Percentiles rank a stretch among this genome's conserved stretches.
These are phyloP conservation scores for Bembecia ichneumoniformis DNA, from an alignment of 2,888 invertebrate species.

Conservation along the genomic window DNA sequence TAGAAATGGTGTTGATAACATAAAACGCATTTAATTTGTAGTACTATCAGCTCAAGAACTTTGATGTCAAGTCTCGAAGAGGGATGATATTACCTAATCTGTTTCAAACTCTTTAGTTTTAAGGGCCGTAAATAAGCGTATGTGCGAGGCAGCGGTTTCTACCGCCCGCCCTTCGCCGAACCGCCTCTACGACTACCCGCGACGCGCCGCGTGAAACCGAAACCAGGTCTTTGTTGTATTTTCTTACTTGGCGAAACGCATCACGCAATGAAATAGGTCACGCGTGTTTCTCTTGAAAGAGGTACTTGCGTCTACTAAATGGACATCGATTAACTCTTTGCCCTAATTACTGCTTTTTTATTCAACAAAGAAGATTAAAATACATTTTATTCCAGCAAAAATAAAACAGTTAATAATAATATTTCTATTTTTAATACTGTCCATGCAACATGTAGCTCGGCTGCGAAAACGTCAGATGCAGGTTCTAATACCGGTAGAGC, in stretches of 20 bases:
- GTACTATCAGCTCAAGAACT: slow-evolving; percentile 5
- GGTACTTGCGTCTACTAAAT: too few relatives aligned
- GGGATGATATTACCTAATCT: slow-evolving; percentile 12
- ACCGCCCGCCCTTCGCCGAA: slow-evolving; percentile 1
- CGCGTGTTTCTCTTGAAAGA: neutral
- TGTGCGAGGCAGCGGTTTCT: slow-evolving; percentile 11
- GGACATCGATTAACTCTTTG: too few relatives aligned
- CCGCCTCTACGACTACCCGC: slow-evolving; percentile 4
- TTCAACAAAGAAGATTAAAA: too few relatives aligned
- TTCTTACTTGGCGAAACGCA: slow-evolving; percentile 9
- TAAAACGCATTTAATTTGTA: slow-evolving; percentile 1
- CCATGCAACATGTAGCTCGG: too few relatives aligned
- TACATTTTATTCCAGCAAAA: too few relatives aligned
- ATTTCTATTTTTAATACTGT: too few relatives aligned
- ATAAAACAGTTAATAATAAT: too few relatives aligned
- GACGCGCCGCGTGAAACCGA: slow-evolving; percentile 10
- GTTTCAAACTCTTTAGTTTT: slow-evolving; percentile 26
- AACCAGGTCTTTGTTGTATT: slow-evolving; percentile 13
- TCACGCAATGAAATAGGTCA: slow-evolving; percentile 10
- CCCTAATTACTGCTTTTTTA: too few relatives aligned
- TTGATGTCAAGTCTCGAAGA: neutral
- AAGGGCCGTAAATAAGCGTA: slow-evolving; percentile 37
- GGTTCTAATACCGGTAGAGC: too few relatives aligned
- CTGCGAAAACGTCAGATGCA: too few relatives aligned
- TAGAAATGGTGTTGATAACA: slow-evolving; percentile 2